Base-by-base conservation (phyloP, 2,888 invertebrate species). In the Trissoscelio sp. region DNA sequence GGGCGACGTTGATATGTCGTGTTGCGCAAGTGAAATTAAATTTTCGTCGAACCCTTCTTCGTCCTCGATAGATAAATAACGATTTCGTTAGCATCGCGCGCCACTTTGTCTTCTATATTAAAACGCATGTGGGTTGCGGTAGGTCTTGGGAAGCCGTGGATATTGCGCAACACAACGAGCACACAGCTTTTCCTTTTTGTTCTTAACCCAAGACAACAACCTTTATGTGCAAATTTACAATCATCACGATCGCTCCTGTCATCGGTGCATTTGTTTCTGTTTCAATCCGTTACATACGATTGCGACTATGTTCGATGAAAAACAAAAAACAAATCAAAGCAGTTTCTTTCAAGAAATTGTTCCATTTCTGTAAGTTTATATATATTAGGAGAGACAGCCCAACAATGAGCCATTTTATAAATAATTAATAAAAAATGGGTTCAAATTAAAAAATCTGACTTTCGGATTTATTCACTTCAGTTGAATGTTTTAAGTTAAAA, bases 111-210 rank as follows among this genome's bases (percentile, higher is more conserved):
- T 77, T 57, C 31, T 62, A 67, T 62, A 42, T 80, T 69, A 48
- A 69, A 72, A 70, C 67, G 67, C 60, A 85, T 77, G 84, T 85
- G 82, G 85, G 84, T 85, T 86, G 84, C 78, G 84, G 85, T 84
- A 85, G 84, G 85, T 85, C 84, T 75, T 73, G 67, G 69, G 67
- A 80, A 70, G 60, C 53, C 55, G 77, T 69, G 16, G 31, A 22
- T 24, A 20, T 82, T 79, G 75, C 67, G 46, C 57, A 83, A 81
- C 55, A 16, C 28, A 24, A 18, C 31, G 28, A 64, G 48, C 73
- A 22, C n/a, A n/a, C 53, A 48, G 70, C 67, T 73, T 80, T 83
- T 78, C 74, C 79, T 79, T 81, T 83, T 74, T 75, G 48, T 44
- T 69, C 58, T n/a, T n/a, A n/a, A n/a, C 28, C 62, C 14, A 20